Base-by-base conservation (phyloP, 2,113 vertebrate genomes). In the Drymodes brunneopygia region DNA sequence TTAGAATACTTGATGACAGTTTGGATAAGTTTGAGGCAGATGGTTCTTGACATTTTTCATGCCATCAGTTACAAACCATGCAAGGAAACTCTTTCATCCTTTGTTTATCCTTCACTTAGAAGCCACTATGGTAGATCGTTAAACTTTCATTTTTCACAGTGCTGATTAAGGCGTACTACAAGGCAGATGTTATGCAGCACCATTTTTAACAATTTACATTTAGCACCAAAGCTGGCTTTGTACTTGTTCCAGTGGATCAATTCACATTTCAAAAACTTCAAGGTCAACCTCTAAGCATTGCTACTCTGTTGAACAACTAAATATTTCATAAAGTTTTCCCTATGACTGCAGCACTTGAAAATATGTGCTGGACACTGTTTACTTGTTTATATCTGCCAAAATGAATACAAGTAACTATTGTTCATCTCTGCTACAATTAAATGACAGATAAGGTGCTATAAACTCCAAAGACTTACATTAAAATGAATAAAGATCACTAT, bases 1-100 rank as follows among this genome's bases (percentile, higher is more conserved):
- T 98, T 98, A 98, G 97, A 99, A 99, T 99, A 98, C 98, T 98
- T 98, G 98, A 98, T 98, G 98, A 99, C 99, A 99, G 98, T 98
- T 98, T 95, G 98, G 98, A 99, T 98, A 98, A 98, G 98, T 98
- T 97, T 96, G 98, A 99, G 97, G 98, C 99, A 99, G 99, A 98
- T 99, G 98, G 98, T 98, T 98, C 98, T 98, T 98, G 98, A 99
- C 98, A 97, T 98, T 98, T 98, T 98, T 98, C 98, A 98, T 98
- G 98, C 98, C 98, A 98, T 99, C 98, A 98, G 98, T 99, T 99
- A 98, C 98, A 99, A 98, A 97, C 98, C 98, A 98, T 96, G 98
- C 97, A 98, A 98, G 96, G 97, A 98, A 98, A 97, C 97, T 97
- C 98, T 98, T 99, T 99, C 98, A 98, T 98, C 98, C 98, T 98